Evolutionary conservation across 2,797 vertebrate species (phyloP).

Genomic region (Scarus forsteni): DNA sequence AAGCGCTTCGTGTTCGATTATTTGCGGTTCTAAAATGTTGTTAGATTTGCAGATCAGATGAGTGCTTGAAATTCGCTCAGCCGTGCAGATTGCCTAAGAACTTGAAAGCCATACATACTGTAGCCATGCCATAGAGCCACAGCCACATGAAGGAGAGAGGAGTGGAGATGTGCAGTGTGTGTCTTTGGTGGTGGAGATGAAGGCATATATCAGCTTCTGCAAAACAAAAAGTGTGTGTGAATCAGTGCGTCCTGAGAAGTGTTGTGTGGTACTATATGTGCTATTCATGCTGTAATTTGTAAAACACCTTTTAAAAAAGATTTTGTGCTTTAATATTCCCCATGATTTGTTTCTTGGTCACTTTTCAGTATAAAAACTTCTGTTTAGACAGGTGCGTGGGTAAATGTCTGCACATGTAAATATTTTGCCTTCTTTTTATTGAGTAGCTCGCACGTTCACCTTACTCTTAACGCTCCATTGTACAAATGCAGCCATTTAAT

Average conservation of each 20-base stretch:
- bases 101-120: conserved; percentile 58
- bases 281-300: conserved; percentile 19
- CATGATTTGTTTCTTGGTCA: neutral
- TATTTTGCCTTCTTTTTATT: too few relatives aligned
- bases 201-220: conserved; percentile 21
- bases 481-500: too few relatives aligned
- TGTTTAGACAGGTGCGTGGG: too few relatives aligned
- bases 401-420: too few relatives aligned
- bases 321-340: neutral
- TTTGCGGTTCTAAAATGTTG: conserved; percentile 56
- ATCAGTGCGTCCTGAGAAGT: conserved; percentile 35
- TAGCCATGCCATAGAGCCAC: conserved; percentile 50
- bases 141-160: conserved; percentile 26
- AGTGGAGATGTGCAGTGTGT: conserved; percentile 34
- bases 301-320: neutral
- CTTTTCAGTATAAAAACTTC: conserved; percentile 2
- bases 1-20: conserved; percentile 54
- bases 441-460: too few relatives aligned
- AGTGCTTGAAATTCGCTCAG: conserved; percentile 70
- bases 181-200: conserved; percentile 57
- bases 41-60: conserved; percentile 71
- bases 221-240: conserved; percentile 30
- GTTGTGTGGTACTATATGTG: conserved; percentile 29
- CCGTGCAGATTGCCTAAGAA: conserved; percentile 63
- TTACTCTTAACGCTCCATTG: too few relatives aligned